phyloP scores from a whole-genome alignment of 2,888 invertebrate species.

The Auanema sp. region DNA sequence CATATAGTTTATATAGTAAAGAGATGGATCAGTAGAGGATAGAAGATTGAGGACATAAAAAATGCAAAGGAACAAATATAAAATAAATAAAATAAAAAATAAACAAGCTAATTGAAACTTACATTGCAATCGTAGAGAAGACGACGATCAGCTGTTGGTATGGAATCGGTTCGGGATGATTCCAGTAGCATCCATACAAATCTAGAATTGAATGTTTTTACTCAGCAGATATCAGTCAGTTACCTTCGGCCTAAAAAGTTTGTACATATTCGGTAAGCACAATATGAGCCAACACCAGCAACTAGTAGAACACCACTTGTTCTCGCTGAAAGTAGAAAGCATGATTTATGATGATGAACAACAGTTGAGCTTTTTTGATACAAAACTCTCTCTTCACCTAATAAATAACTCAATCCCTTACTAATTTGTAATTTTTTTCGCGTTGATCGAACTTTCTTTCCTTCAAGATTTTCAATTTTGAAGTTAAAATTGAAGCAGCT shows the following conservation, averaged over 20 bases:
- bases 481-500: conserved; percentile 13
- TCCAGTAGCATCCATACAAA: conserved; percentile 59
- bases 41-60: no score
- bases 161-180: conserved; percentile 42
- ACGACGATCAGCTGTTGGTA: conserved; percentile 55
- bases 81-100: not conserved
- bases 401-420: no score
- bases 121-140: conserved; percentile 42
- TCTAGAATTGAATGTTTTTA: no score
- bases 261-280: conserved; percentile 57
- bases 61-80: not conserved
- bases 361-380: no score
- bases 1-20: no score
- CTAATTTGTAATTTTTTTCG: no score
- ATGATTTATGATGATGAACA: no score
- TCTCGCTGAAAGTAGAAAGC: conserved; percentile 53
- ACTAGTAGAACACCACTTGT: conserved; percentile 60
- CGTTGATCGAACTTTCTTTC: no score
- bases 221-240: not conserved
- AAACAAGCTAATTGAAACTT: conserved; percentile 5
- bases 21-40: no score
- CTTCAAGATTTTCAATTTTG: conserved; percentile 8
- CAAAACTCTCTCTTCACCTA: no score
- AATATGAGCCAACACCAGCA: conserved; percentile 62
- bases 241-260: conserved; percentile 34